phyloP scores from a whole-genome alignment of 1,140 invertebrate genomes.

The Orchesella cincta region DNA sequence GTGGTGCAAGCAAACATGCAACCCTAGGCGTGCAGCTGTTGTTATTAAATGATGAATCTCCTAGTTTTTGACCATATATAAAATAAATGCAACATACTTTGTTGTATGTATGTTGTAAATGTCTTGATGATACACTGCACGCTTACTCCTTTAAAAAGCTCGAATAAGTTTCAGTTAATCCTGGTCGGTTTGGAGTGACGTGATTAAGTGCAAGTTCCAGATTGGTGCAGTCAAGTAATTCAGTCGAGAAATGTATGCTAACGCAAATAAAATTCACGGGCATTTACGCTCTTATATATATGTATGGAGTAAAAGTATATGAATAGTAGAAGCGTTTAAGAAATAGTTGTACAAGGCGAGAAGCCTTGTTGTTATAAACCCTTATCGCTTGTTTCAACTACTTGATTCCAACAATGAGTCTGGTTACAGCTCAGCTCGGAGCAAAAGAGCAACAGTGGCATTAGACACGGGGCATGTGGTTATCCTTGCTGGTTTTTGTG shows the following conservation, averaged over 20 bases:
- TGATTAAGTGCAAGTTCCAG: slow-evolving; percentile 20
- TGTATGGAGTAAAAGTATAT: neutral
- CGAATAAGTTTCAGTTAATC: slow-evolving; percentile 14
- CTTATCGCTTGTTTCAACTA: no score
- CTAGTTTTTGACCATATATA: slow-evolving; percentile 5
- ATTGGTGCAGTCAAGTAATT: neutral
- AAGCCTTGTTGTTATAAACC: no score
- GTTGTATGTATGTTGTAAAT: no score
- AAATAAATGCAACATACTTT: no score
- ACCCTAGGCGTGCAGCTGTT: neutral
- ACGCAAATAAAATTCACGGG: neutral
- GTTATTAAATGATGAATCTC: slow-evolving; percentile 14
- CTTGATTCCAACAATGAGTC: no score
- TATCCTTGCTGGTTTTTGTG: neutral
- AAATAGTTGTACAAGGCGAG: no score
- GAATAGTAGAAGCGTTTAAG: neutral
- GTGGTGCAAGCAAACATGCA: neutral
- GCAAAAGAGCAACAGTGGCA: neutral
- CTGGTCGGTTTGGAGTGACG: neutral
- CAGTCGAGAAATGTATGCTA: no score
- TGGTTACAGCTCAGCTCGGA: no score
- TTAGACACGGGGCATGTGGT: slow-evolving; percentile 26
- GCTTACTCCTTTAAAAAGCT: neutral
- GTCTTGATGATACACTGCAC: neutral
- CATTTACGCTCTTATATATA: neutral